A percentile compares a stretch with the other conserved stretches of the same genome.
These are phyloP conservation scores for Heliconius nattereri DNA, from an alignment of 1,140 invertebrate species.

Conservation along the genomic window DNA sequence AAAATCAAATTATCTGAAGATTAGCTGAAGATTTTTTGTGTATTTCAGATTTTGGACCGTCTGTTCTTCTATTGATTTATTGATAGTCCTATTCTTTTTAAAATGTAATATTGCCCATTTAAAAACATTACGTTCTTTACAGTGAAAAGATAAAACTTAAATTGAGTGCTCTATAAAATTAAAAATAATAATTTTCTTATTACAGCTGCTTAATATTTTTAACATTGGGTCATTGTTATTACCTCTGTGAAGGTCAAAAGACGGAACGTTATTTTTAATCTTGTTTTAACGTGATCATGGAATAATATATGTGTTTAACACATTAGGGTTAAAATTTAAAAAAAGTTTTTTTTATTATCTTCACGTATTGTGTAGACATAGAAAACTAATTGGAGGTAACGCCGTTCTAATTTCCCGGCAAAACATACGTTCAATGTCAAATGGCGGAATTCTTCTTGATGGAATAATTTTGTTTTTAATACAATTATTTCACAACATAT, in stretches of 20 bases:
- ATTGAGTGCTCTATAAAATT: not conserved
- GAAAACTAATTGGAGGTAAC: too few relatives aligned
- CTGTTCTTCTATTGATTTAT: too few relatives aligned
- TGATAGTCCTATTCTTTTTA: too few relatives aligned
- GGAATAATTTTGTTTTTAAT: too few relatives aligned
- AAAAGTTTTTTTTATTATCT: not conserved
- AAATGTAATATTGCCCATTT: too few relatives aligned
- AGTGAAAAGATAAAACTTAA: too few relatives aligned
- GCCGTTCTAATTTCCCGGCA: not conserved
- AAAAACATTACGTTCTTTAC: too few relatives aligned
- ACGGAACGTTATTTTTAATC: not conserved
- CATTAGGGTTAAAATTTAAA: not conserved
- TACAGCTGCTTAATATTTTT: not conserved
- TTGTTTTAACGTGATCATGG: constrained; percentile 1
- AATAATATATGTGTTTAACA: not conserved
- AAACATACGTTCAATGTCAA: not conserved
- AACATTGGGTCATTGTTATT: constrained; percentile 7
- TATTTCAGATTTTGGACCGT: too few relatives aligned
- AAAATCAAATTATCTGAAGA: too few relatives aligned
- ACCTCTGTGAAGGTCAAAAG: not conserved
- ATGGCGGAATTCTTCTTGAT: too few relatives aligned
- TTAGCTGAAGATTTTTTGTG: too few relatives aligned
- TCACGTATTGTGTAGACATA: not conserved
- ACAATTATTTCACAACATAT: too few relatives aligned
- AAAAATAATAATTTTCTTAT: not conserved